Evolutionary conservation across 1,140 invertebrate species (phyloP), one percentile per base, ranked within the genome.

Genomic region (Ctenoplectra terminalis): DNA sequence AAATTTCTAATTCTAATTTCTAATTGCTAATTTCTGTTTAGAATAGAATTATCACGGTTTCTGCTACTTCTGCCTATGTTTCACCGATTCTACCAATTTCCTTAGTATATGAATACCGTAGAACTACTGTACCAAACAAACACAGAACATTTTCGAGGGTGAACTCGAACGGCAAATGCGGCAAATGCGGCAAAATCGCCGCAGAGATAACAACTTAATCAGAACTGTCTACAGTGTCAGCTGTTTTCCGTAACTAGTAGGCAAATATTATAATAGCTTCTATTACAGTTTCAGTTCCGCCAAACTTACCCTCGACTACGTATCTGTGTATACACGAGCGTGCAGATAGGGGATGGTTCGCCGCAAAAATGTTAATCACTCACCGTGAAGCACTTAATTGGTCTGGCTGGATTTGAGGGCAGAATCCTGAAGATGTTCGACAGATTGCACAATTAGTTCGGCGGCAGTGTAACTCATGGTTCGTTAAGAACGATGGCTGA

Each of bases 401-500:
- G 48, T 20, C 34, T 26, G 61, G 34, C 37, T 40, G 0, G n/a
- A 29, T 46, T 40, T 46, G 15, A 11, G 29, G 26, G 6, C 6
- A 3, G 20, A 15, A 4, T 29, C 0, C 13, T 11, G 50, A 43
- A n/a, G 37, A 67, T 77, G 54, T 46, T 71, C 76, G n/a, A 7
- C 6, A 26, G 31, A 15, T 40, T 61, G 46, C 7, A 29, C 76
- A 79, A 71, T 71, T 61, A 61, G 76, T 71, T 79, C 67, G 34
- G 56, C 54, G 37, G 29, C 31, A n/a, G 34, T 69, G 64, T 77
- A 71, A 79, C 56, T 50, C 46, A 48, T 40, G 56, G 56, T 61
- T 78, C 76, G 76, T 78, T 78, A 78, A 78, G 54, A 71, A 79
- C 40, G 31, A n/a, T 50, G 34, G 31, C 58, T 37, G 67, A 79